Percentiles rank a stretch among this genome's conserved stretches.
Evolutionary conservation across 2,113 vertebrate genomes (phyloP).

Genomic region (Choloepus hoffmanni): DNA sequence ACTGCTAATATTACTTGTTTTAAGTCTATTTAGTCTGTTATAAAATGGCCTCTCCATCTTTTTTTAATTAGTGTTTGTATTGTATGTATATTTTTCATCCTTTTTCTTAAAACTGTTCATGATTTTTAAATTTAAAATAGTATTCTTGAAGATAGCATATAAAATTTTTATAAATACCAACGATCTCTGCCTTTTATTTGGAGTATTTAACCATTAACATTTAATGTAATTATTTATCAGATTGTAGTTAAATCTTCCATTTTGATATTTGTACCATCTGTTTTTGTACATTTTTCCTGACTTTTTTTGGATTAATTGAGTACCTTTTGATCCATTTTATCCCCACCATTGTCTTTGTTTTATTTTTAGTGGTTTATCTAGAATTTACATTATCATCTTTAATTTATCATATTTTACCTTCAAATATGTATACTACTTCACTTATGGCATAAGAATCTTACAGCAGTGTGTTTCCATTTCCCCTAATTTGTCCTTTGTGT

Average conservation of each 20-base stretch:
- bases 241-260: not conserved
- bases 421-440: not conserved
- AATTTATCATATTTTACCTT: not conserved
- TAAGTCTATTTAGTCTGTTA: not conserved
- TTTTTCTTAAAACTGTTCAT: not conserved
- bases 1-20: not conserved
- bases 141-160: not conserved
- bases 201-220: not conserved
- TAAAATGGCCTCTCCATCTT: not conserved
- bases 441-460: not conserved
- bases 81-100: not conserved
- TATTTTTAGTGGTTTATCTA: not conserved
- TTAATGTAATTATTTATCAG: not conserved
- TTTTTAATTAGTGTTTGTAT: not conserved
- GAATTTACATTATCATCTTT: not conserved
- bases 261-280: not conserved
- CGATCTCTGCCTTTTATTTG: not conserved
- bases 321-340: not conserved
- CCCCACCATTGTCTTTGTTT: not conserved
- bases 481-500: not conserved
- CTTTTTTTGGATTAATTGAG: not conserved
- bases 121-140: not conserved
- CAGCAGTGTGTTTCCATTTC: not conserved
- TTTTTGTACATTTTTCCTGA: not conserved
- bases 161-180: not conserved